Evolutionary conservation across 2,888 invertebrate species (phyloP).

Genomic region (Hemaris fuciformis): DNA sequence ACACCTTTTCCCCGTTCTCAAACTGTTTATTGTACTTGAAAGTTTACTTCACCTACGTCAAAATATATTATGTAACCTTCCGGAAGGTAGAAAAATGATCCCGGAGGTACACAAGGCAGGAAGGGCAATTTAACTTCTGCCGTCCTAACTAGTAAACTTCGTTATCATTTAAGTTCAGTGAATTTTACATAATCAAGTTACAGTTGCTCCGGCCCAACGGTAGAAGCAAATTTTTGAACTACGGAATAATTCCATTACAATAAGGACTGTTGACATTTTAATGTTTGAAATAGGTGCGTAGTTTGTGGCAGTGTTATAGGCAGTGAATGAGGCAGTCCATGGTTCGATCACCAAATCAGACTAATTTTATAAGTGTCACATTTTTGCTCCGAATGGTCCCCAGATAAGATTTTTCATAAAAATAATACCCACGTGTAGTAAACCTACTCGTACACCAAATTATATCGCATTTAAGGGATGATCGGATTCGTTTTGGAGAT

Average conservation of each 20-base stretch:
- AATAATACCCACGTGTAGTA: no score
- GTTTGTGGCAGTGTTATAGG: no score
- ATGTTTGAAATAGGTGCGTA: neutral
- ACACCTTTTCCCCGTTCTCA: no score
- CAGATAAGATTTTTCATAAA: no score
- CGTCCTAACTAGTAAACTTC: constrained; percentile 11
- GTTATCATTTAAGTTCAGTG: constrained; percentile 9
- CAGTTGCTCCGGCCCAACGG: neutral
- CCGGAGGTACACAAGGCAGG: neutral
- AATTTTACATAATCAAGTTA: constrained; percentile 7
- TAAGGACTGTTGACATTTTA: neutral
- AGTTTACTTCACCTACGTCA: neutral
- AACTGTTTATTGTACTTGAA: no score
- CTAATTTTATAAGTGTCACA: no score
- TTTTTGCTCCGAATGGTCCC: no score
- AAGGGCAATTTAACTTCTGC: constrained; percentile 10
- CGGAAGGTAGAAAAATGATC: neutral
- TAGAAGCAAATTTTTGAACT: neutral
- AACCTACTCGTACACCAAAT: no score
- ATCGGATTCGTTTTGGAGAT: no score
- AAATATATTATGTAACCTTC: neutral
- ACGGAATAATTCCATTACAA: neutral
- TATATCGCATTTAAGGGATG: no score
- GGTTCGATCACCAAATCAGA: no score
- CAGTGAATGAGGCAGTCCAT: no score